These are phyloP conservation scores for Onychostruthus taczanowskii DNA, from an alignment of 2,113 vertebrate genomes.

Conservation along the genomic window DNA sequence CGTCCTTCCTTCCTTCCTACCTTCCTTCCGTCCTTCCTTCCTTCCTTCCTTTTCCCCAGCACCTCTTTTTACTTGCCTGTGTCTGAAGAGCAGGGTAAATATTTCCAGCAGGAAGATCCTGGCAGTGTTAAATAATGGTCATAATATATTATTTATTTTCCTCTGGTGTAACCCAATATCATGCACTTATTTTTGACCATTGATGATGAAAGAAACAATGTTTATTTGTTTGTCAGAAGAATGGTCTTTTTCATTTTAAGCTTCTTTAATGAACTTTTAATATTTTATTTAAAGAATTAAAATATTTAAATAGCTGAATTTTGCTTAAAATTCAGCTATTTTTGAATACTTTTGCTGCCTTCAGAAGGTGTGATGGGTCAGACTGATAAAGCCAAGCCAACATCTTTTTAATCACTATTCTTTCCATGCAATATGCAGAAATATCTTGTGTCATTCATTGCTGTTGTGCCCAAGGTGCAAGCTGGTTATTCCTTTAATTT, in stretches of 20 bases:
- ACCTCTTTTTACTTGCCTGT: not conserved
- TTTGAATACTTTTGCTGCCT: not conserved
- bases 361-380: not conserved
- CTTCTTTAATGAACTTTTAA: not conserved
- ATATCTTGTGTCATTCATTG: not conserved
- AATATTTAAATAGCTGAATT: not conserved
- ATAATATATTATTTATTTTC: not conserved
- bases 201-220: not conserved
- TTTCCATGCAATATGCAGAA: not conserved
- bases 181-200: not conserved
- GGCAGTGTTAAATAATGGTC: not conserved
- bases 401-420: not conserved
- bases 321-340: not conserved
- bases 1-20: no score
- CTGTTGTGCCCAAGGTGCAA: not conserved
- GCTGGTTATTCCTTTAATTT: not conserved
- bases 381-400: not conserved
- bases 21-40: no score
- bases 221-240: not conserved
- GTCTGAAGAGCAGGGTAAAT: not conserved
- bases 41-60: not conserved
- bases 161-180: not conserved
- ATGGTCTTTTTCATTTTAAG: not conserved
- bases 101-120: not conserved
- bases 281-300: not conserved